Percentiles rank a stretch among this genome's conserved stretches.
Evolutionary conservation across 2,113 vertebrate genomes (phyloP).

Genomic region (Oreocharis arfaki): DNA sequence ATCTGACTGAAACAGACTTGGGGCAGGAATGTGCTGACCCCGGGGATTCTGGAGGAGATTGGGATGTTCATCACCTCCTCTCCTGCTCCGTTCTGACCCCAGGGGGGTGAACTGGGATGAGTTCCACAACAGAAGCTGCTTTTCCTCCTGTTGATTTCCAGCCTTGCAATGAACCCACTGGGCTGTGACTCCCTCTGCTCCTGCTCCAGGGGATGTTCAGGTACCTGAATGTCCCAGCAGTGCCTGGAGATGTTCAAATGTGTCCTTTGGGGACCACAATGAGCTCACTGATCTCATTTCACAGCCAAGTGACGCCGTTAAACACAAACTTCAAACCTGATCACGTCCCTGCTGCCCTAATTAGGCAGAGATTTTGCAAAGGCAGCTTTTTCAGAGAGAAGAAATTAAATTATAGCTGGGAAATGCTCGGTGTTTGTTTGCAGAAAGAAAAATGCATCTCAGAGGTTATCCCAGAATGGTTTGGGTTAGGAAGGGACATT

Average conservation of each 20-base stretch:
- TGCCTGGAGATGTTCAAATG: not conserved
- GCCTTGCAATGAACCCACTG: not conserved
- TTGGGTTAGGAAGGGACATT: not conserved
- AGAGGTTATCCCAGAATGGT: rapidly evolving
- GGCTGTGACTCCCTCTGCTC: not conserved
- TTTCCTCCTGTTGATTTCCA: not conserved
- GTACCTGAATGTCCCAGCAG: not conserved
- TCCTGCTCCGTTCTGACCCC: not conserved
- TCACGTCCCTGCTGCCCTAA: not conserved
- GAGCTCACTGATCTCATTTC: not conserved
- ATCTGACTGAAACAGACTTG: not conserved
- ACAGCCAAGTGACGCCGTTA: rapidly evolving
- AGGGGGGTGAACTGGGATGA: not conserved
- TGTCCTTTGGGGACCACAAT: not conserved
- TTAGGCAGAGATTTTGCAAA: not conserved
- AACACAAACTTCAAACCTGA: not conserved
- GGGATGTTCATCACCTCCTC: not conserved
- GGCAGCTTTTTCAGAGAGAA: not conserved
- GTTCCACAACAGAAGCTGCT: not conserved
- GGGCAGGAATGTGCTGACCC: not conserved
- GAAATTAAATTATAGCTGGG: not conserved
- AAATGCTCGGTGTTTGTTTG: not conserved
- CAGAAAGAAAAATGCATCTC: not conserved
- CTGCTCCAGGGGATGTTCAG: not conserved
- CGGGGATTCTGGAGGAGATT: rapidly evolving